phyloP scores from a whole-genome alignment of 2,888 invertebrate genomes.

The Argyresthia goedartella region DNA sequence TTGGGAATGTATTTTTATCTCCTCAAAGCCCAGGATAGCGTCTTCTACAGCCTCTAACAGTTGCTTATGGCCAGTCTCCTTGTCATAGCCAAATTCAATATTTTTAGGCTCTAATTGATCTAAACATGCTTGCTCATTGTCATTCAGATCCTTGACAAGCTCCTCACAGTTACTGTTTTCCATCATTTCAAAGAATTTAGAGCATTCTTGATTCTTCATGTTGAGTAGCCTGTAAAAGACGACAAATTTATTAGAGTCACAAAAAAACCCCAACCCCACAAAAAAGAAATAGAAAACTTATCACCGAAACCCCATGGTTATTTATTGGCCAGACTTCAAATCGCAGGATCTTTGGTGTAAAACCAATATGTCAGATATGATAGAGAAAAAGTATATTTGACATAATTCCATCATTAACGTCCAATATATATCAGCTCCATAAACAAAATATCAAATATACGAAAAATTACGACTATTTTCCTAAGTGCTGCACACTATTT shows the following conservation, averaged over 20 bases:
- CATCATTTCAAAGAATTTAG: constrained; percentile 32
- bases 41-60: constrained; percentile 51
- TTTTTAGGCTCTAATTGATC: constrained; percentile 44
- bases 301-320: too few species aligned
- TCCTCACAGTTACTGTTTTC: constrained; percentile 28
- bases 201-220: constrained; percentile 31
- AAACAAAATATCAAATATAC: too few species aligned
- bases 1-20: constrained; percentile 48
- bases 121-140: constrained; percentile 31
- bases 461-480: too few species aligned
- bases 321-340: too few species aligned
- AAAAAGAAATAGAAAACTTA: too few species aligned
- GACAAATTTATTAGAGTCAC: neutral
- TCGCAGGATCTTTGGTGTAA: neutral
- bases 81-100: constrained; percentile 48
- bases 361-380: neutral
- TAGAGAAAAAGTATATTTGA: too few species aligned
- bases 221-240: constrained; percentile 41
- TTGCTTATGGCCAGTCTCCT: constrained; percentile 43
- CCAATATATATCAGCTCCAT: too few species aligned
- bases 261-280: neutral
- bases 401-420: too few species aligned
- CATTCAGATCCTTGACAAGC: constrained; percentile 25
- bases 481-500: too few species aligned
- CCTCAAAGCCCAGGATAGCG: constrained; percentile 43